Conservation (phyloP, 2,113 vertebrate species). For the Coreoperca whiteheadi region DNA sequence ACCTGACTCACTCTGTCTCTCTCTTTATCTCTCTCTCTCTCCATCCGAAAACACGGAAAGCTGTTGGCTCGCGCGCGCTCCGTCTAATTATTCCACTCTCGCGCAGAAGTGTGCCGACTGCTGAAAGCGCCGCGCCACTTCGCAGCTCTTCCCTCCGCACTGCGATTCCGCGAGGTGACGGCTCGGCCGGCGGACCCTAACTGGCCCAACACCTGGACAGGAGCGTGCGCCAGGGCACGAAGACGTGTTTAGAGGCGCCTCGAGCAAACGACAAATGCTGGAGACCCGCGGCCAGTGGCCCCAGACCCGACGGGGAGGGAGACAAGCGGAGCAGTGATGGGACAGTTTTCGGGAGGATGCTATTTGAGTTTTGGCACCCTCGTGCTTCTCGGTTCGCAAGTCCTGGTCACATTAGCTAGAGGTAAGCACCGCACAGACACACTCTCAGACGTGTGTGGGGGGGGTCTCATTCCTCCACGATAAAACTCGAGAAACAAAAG, state of each 20-base stretch:
- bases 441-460: too few species aligned
- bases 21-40: slow-evolving; percentile 6
- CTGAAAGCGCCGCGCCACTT: slow-evolving; percentile 43
- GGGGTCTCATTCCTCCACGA: neutral
- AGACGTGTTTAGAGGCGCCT: slow-evolving; percentile 39
- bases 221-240: slow-evolving; percentile 30
- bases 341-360: slow-evolving; percentile 76
- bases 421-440: slow-evolving; percentile 65
- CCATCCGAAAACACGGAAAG: slow-evolving; percentile 24
- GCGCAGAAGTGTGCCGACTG: slow-evolving; percentile 49
- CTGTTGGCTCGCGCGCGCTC: slow-evolving; percentile 44
- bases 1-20: slow-evolving; percentile 5
- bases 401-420: slow-evolving; percentile 63
- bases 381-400: slow-evolving; percentile 62
- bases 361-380: slow-evolving; percentile 74
- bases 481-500: slow-evolving; percentile 14
- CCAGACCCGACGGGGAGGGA: slow-evolving; percentile 70
- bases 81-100: slow-evolving; percentile 44
- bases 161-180: slow-evolving; percentile 58
- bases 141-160: slow-evolving; percentile 46
- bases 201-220: slow-evolving; percentile 27
- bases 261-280: slow-evolving; percentile 61
- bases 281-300: slow-evolving; percentile 63
- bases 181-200: slow-evolving; percentile 37
- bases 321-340: slow-evolving; percentile 73